phyloP scores from a whole-genome alignment of 1,140 invertebrate species.

The Acarapis woodi region DNA sequence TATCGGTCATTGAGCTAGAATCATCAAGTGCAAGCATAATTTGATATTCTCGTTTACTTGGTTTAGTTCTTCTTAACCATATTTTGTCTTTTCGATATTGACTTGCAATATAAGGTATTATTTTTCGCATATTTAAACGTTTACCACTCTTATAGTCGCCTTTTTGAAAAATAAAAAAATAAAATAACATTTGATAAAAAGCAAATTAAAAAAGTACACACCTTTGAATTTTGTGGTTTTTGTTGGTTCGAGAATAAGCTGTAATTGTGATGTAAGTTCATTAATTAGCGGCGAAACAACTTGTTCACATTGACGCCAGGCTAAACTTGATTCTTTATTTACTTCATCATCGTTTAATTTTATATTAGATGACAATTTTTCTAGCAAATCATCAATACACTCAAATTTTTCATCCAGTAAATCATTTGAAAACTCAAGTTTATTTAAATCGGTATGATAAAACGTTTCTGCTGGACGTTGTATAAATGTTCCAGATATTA shows the following conservation, averaged over 20 bases:
- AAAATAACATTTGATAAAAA: too few relatives aligned
- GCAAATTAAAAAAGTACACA: too few relatives aligned
- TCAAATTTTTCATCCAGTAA: neutral
- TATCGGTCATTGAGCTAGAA: constrained; percentile 37
- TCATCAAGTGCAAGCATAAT: constrained; percentile 90
- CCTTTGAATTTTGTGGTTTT: constrained; percentile 38
- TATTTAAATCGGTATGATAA: constrained; percentile 26
- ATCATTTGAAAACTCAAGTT: constrained; percentile 11
- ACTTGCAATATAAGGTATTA: constrained; percentile 90
- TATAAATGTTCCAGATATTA: constrained; percentile 31
- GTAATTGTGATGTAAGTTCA: constrained; percentile 69
- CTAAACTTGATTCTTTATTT: neutral
- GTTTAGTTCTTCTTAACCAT: constrained; percentile 82
- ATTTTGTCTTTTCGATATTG: constrained; percentile 97
- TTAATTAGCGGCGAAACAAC: constrained; percentile 38
- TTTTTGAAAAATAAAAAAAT: too few relatives aligned
- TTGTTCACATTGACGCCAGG: constrained; percentile 23
- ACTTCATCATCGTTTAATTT: neutral
- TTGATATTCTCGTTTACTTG: constrained; percentile 81
- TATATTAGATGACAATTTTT: constrained; percentile 1
- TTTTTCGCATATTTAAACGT: constrained; percentile 87
- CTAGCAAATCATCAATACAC: constrained; percentile 1
- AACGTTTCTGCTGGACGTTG: constrained; percentile 36
- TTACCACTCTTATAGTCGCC: constrained; percentile 90
- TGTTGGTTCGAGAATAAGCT: constrained; percentile 78